Evolutionary conservation across 2,797 vertebrate species (phyloP).

Genomic region (Danio jaintianensis): DNA sequence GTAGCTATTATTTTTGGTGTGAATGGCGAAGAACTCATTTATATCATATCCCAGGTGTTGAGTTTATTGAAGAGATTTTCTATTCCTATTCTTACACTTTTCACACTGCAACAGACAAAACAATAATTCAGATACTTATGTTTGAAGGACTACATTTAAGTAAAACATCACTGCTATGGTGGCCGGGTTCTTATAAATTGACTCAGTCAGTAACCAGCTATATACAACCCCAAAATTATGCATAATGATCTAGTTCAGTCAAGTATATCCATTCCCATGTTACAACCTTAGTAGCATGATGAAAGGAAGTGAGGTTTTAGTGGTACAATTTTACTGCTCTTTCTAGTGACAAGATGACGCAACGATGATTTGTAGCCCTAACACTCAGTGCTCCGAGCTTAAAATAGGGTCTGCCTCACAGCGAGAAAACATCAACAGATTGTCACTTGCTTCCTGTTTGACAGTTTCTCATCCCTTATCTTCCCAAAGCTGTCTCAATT

Average conservation of each 20-base stretch:
- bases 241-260: background rate
- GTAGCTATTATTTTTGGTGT: background rate
- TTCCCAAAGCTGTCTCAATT: slow-evolving; percentile 32
- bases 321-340: slow-evolving; percentile 41
- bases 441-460: slow-evolving; percentile 55
- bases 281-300: background rate
- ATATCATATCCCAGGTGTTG: background rate
- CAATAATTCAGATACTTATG: too few relatives aligned
- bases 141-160: too few relatives aligned
- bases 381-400: slow-evolving; percentile 17
- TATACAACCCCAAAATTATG: background rate
- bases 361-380: slow-evolving; percentile 57
- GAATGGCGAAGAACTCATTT: background rate
- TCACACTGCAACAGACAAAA: background rate
- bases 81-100: background rate
- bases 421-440: slow-evolving; percentile 42
- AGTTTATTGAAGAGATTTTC: background rate
- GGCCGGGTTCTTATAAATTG: background rate
- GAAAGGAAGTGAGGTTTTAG: slow-evolving; percentile 34
- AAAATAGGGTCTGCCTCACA: slow-evolving; percentile 36
- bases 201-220: background rate
- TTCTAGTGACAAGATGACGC: slow-evolving; percentile 67
- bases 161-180: background rate
- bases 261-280: background rate
- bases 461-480: slow-evolving; percentile 46